phyloP scores from a whole-genome alignment of 37 sponge, comb jelly and placozoan genomes.

The Theonella swinhoei region DNA sequence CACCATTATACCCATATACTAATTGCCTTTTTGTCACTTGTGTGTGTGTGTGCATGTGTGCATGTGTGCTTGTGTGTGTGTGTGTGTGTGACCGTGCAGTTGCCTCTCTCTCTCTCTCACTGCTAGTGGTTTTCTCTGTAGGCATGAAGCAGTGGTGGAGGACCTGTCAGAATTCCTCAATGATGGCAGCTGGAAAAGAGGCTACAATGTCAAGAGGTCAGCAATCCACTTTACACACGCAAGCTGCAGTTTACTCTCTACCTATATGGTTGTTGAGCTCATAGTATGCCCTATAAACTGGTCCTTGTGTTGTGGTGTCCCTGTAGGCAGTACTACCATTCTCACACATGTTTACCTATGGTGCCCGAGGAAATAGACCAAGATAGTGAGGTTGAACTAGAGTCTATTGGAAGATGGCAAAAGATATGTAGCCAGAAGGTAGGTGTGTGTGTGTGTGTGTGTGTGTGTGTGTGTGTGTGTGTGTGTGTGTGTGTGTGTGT shows the following conservation, averaged over 20 bases:
- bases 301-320: not conserved
- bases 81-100: too few relatives aligned
- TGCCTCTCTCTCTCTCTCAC: too few relatives aligned
- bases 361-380: conserved; percentile 60
- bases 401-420: conserved; percentile 49
- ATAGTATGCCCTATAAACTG: not conserved
- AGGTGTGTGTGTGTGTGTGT: not conserved
- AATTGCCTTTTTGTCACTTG: not conserved
- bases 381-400: conserved; percentile 73
- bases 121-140: too few relatives aligned
- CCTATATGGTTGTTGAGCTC: not conserved
- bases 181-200: conserved; percentile 58
- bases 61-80: too few relatives aligned
- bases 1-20: too few relatives aligned
- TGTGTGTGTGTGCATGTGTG: not conserved
- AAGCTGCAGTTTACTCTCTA: not conserved
- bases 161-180: conserved; percentile 53
- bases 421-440: conserved; percentile 34
- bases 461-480: too few relatives aligned
- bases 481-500: not conserved
- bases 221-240: too few relatives aligned
- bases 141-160: conserved; percentile 23
- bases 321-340: conserved; percentile 68
- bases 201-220: conserved; percentile 51
- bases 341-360: conserved; percentile 66